Evolutionary conservation across 2,888 invertebrate genomes (phyloP).

Genomic region (Mechanitis mazaeus): DNA sequence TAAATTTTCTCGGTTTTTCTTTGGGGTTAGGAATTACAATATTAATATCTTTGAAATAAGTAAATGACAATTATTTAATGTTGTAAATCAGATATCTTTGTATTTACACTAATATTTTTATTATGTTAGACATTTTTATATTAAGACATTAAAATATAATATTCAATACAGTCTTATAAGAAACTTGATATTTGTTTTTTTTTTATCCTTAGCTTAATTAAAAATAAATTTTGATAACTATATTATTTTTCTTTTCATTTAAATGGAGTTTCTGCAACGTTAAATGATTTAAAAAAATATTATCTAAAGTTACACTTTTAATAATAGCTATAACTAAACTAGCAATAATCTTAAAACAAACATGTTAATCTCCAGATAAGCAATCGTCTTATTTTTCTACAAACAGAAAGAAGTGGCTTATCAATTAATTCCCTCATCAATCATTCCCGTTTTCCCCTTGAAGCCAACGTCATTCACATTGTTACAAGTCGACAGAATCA

Average conservation of each 20-base stretch:
- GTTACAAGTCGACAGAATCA: slow-evolving; percentile 38
- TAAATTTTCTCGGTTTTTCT: slow-evolving; percentile 62
- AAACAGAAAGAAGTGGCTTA: slow-evolving; percentile 54
- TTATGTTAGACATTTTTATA: no score
- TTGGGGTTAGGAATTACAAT: slow-evolving; percentile 26
- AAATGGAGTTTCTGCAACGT: no score
- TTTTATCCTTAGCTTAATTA: no score
- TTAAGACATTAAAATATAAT: no score
- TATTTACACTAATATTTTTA: no score
- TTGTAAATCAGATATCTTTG: not conserved
- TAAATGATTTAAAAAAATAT: no score
- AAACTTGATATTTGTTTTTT: no score
- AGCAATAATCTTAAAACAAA: not conserved
- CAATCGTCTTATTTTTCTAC: slow-evolving; percentile 50
- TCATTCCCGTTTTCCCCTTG: slow-evolving; percentile 41
- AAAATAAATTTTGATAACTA: no score
- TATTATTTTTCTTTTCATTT: no score
- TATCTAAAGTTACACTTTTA: no score
- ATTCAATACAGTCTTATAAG: no score
- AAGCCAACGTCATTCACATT: slow-evolving; percentile 43
- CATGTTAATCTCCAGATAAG: slow-evolving; percentile 27
- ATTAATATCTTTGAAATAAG: slow-evolving; percentile 17
- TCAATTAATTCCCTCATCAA: slow-evolving; percentile 48
- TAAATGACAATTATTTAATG: not conserved
- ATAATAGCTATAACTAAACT: no score